Base-by-base conservation (phyloP, 2,888 invertebrate species). In the Lampropteryx suffumata region DNA sequence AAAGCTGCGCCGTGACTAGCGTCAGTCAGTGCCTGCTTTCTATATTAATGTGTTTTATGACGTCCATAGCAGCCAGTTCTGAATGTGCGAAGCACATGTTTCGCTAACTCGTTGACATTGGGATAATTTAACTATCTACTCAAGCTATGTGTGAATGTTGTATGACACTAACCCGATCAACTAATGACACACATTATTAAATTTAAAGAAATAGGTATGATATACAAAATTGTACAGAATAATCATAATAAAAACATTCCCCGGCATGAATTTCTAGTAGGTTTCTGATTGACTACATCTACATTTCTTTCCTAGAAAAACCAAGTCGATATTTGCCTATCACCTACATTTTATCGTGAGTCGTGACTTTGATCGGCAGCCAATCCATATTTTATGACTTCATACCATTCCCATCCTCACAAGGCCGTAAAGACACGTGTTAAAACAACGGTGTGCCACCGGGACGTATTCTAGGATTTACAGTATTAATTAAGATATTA, bases 21-120 rank as follows among this genome's bases (percentile, higher is more conserved):
- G n/a, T 7, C 27, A 12, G 27, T 21, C 32, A 34, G 17, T 21
- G 40, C 13, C 17, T 21, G 40, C 29, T 41, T 47, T 34, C 27
- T 24, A 13, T 24, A 17, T 34, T 11, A 39, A 50, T 41, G 32
- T 48, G 54, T 40, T 43, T 42, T 50, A 49, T 59, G 61, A 61
- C 61, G 59, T 54, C 53, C 52, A 46, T 43, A 28, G 13, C 44
- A 28, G 46, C 26, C 36, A 21, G 45, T 29, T 45, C 28, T 27
- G 39, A 55, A 55, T 55, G 53, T 57, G 57, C 50, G 53, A 41
- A 44, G 50, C 61, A 59, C 46, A 45, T 61, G 51, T 26, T 45
- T 10, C 40, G 46, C 29, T 45, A 45, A 67, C 69, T 54, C 59
- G 69, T 68, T 67, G 71, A 69, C 73, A 73, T 69, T 69, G 68